Base-by-base conservation (phyloP, 2,113 vertebrate species). In the Tylochromis polylepis region DNA sequence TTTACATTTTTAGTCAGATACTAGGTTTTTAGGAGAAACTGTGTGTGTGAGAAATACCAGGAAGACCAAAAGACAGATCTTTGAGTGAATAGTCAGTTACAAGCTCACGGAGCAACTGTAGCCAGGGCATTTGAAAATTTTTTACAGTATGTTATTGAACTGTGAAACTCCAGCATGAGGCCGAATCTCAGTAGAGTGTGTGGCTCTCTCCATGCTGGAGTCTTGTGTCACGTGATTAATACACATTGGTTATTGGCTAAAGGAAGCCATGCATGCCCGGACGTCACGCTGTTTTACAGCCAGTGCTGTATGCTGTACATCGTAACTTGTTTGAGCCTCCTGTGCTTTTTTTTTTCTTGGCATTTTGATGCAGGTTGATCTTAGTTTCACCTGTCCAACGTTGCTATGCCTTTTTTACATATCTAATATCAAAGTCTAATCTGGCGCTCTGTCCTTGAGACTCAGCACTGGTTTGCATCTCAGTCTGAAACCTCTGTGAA, bases 151-250 rank as follows among this genome's bases (percentile, higher is more conserved):
- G 20, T 67, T 43, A 43, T 67, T 67, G 34, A 38, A 7, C 20
- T 41, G 34, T 38, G n/a, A 51, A 18, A 14, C 51, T 53, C 18
- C 16, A 20, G 16, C 16, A 18, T 18, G 3, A 8, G 49, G 16
- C 46, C 18, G 49, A 43, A 3, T 22, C 62, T 67, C 62, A 67
- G 62, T 31, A n/a, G 18, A 65, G 3, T 22, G 62, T 46, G 5
- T 43, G 0, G 4, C 36, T 24, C 4, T 43, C 20, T 10, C 14
- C 1, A 3, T 38, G 58, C 3, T 60, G 2, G 58, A 34, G 29
- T 20, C 0, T 41, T 8, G 1, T 43, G 65, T 24, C 14, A 46
- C 38, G 3, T 24, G n/a, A 43, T 43, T 24, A 0, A 8, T 4
- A 41, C 24, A 70, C n/a, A 24, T 43, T 10, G 43, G 12, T 16